Evolutionary conservation across 2,888 invertebrate species (phyloP).

Genomic region (Cetonia aurata): DNA sequence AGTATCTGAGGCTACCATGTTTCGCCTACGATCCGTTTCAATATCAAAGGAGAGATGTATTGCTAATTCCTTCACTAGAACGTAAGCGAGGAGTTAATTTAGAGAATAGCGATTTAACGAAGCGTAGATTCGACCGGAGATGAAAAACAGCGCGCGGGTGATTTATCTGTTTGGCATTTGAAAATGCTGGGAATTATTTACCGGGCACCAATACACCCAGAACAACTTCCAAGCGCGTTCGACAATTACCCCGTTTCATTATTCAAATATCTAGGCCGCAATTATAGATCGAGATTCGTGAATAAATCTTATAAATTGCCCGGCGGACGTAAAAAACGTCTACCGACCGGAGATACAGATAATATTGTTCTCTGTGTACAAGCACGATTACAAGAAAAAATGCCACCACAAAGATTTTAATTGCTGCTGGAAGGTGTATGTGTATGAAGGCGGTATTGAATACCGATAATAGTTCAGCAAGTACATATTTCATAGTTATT

Average conservation of each 20-base stretch:
- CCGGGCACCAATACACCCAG: slow-evolving; percentile 15
- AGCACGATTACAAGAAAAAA: slow-evolving; percentile 13
- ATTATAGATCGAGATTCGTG: slow-evolving; percentile 33
- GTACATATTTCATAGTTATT: no score
- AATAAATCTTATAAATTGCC: slow-evolving; percentile 38
- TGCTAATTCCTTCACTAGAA: background rate
- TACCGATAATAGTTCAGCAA: background rate
- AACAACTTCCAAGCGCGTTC: slow-evolving; percentile 20
- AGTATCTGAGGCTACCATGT: slow-evolving; percentile 6
- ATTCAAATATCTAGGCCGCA: slow-evolving; percentile 42
- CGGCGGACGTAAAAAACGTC: slow-evolving; percentile 17
- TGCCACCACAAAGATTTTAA: slow-evolving; percentile 21
- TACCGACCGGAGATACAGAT: slow-evolving; percentile 16
- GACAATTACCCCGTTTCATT: slow-evolving; percentile 34
- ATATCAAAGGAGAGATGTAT: background rate
- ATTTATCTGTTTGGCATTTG: slow-evolving; percentile 30
- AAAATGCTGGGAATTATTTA: slow-evolving; percentile 19
- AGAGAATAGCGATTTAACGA: slow-evolving; percentile 14
- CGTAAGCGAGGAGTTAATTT: slow-evolving; percentile 23
- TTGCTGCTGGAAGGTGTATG: slow-evolving; percentile 29
- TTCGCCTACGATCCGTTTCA: background rate
- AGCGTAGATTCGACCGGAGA: slow-evolving; percentile 8
- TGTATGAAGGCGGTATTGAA: slow-evolving; percentile 10
- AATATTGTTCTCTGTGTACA: slow-evolving; percentile 25
- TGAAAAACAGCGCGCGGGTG: slow-evolving; percentile 8